Conservation (phyloP, 2,113 vertebrate genomes). For the Passer montanus region DNA sequence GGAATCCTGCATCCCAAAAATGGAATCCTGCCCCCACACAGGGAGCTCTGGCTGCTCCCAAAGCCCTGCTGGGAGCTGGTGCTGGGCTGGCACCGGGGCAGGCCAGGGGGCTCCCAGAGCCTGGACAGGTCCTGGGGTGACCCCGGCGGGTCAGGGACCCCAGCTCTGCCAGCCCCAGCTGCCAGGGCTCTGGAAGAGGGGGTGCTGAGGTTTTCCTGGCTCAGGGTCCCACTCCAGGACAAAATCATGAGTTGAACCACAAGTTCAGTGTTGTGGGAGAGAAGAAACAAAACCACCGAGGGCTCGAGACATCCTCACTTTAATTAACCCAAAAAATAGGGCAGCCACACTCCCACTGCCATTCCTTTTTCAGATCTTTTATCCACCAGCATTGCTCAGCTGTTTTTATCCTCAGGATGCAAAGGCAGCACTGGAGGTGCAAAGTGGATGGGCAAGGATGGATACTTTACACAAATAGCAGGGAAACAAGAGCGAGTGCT, state of each 20-base stretch:
- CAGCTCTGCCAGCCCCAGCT: not conserved
- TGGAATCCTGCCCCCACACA: no score
- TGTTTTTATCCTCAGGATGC: constrained; percentile 23
- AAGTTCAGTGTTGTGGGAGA: not conserved
- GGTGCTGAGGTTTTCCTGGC: rapidly evolving
- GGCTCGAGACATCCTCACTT: not conserved
- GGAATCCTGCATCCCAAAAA: no score
- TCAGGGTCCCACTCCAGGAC: rapidly evolving
- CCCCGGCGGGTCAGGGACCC: not conserved
- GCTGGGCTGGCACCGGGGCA: rapidly evolving
- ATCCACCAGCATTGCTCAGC: not conserved
- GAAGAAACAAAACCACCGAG: not conserved
- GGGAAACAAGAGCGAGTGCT: not conserved
- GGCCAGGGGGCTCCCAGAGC: not conserved
- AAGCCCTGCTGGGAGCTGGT: rapidly evolving
- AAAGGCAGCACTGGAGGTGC: constrained; percentile 11
- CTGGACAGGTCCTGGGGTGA: rapidly evolving
- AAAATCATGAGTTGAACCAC: rapidly evolving
- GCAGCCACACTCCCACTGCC: constrained; percentile 36
- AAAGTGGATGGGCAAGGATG: constrained; percentile 8
- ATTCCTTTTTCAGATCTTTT: not conserved
- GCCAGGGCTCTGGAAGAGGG: not conserved
- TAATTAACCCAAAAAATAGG: constrained; percentile 21
- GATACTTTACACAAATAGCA: not conserved
- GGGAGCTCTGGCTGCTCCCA: not conserved